phyloP scores from a whole-genome alignment of 2,888 invertebrate species.

The Netelia melanura region DNA sequence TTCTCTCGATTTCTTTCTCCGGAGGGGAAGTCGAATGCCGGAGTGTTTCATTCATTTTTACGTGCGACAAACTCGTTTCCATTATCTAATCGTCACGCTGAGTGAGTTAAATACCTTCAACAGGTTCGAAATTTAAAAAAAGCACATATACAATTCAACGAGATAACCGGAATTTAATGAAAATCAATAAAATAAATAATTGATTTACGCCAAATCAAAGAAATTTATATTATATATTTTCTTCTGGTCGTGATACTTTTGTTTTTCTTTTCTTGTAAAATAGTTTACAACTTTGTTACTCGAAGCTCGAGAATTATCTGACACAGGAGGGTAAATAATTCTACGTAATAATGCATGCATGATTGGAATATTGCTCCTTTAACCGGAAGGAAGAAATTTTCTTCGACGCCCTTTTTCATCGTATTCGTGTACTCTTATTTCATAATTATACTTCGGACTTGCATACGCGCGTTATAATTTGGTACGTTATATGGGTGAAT shows the following conservation, averaged over 20 bases:
- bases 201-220: no score
- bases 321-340: not conserved
- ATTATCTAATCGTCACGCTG: not conserved
- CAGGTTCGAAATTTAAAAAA: not conserved
- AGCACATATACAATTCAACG: not conserved
- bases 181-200: no score
- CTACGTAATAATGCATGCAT: not conserved
- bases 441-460: constrained; percentile 28
- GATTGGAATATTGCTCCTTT: constrained; percentile 1
- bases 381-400: constrained; percentile 56
- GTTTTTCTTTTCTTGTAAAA: not conserved
- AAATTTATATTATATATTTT: no score
- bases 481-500: not conserved
- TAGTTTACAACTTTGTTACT: not conserved
- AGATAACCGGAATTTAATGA: no score
- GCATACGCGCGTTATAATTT: not conserved
- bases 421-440: constrained; percentile 13
- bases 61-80: not conserved
- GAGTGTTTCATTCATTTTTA: not conserved
- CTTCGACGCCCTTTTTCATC: constrained; percentile 19
- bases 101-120: not conserved
- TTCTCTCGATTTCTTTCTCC: not conserved
- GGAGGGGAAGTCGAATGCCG: not conserved
- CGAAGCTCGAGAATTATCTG: not conserved
- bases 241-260: no score